These are phyloP conservation scores for Lepidurus arcticus DNA, from an alignment of 1,140 invertebrate species.

Conservation along the genomic window DNA sequence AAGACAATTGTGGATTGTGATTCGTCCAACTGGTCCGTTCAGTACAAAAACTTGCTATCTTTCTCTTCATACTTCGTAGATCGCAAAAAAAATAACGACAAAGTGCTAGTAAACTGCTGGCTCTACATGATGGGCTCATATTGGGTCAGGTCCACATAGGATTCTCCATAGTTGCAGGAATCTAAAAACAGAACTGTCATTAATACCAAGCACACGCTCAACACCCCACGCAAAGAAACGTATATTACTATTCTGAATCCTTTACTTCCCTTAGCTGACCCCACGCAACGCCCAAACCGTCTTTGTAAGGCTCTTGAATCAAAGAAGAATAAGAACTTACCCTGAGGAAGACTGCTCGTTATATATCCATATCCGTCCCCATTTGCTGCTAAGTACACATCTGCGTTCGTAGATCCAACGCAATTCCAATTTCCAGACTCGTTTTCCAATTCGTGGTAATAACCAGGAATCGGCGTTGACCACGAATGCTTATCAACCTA, in stretches of 20 bases:
- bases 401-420: neutral
- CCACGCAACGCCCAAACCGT: neutral
- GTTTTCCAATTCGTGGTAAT: neutral
- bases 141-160: slow-evolving; percentile 3
- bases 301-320: neutral
- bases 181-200: slow-evolving; percentile 20
- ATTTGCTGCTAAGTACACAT: neutral
- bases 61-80: too few relatives aligned
- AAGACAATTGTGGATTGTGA: slow-evolving; percentile 20
- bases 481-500: neutral
- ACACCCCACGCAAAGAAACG: slow-evolving; percentile 2
- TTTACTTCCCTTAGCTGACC: neutral
- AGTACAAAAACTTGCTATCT: neutral
- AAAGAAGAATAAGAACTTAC: slow-evolving; percentile 1
- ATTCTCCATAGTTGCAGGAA: neutral
- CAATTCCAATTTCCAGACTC: neutral
- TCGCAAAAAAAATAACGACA: too few relatives aligned
- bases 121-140: neutral
- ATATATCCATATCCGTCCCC: neutral
- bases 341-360: neutral
- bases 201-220: slow-evolving; percentile 14
- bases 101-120: neutral
- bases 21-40: slow-evolving; percentile 7
- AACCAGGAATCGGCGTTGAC: neutral
- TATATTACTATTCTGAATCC: neutral